Base-by-base conservation (phyloP, 2,888 invertebrate species). In the Teleogryllus oceanicus region DNA sequence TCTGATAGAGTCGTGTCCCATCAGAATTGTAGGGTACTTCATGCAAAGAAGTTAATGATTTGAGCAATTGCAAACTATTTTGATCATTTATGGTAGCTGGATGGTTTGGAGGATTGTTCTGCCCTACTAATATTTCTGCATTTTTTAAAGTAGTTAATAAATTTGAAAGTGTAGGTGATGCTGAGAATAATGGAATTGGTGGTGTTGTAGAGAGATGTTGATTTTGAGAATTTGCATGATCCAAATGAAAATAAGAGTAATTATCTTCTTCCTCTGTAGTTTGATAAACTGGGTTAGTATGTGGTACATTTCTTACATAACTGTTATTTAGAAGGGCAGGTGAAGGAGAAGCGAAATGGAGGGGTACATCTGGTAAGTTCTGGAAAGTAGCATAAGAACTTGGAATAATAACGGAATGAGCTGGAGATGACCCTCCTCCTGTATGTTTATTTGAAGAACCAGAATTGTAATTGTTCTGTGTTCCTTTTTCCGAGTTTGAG, bases 31-130 rank as follows among this genome's bases (percentile, higher is more conserved):
- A 77, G 18, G 77, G 77, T 5, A 77, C 49, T 20, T 77, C 77
- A 77, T 77, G 77, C 49, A 77, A 49, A 77, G 77, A 77, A 77
- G 77, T 77, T 50, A 77, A 50, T 50, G 49, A n/a, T 50, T 77
- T 77, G n/a, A 77, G n/a, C 13, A 50, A 50, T 12, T 49, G 21
- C 18, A 49, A 49, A 18, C 49, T 50, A 50, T n/a, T 49, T 37
- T 18, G 49, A 49, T 49, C 49, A 20, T 50, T 77, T 76, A 21
- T 37, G 18, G 24, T 24, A 18, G 49, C n/a, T 16, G 49, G 18
- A 13, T 13, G 49, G 2, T 50, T 37, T 18, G 49, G 62, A 62
- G 13, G 13, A 18, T 62, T 13, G n/a, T 62, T 62, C n/a, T 62
- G 62, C n/a, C 62, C 62, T 8, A 62, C 62, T 16, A 62, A 62